A percentile compares a stretch with the other conserved stretches of the same genome.
These are phyloP conservation scores for Callaeas wilsoni DNA, from an alignment of 2,113 vertebrate genomes.

Conservation along the genomic window DNA sequence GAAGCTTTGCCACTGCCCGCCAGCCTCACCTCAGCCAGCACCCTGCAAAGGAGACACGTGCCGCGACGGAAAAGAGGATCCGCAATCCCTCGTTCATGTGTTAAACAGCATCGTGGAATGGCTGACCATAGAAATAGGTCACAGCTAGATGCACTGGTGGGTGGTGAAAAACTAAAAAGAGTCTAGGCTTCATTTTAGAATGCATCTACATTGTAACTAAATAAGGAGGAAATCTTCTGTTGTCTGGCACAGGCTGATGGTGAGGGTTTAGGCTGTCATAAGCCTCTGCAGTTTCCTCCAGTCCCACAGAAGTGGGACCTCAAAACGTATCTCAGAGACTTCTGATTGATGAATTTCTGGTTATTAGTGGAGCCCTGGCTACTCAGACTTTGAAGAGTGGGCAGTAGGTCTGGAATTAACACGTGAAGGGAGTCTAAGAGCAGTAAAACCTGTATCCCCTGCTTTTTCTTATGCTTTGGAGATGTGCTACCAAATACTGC, in stretches of 20 bases:
- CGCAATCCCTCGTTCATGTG: fast-evolving
- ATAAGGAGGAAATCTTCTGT: fast-evolving
- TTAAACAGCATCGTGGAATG: not conserved
- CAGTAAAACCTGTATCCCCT: not conserved
- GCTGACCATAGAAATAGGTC: fast-evolving
- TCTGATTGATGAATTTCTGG: not conserved
- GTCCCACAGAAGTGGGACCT: not conserved
- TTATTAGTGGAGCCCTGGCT: not conserved
- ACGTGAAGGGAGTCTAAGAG: not conserved
- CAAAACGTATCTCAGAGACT: fast-evolving
- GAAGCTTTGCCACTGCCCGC: fast-evolving
- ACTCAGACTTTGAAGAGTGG: not conserved
- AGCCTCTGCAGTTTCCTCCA: not conserved
- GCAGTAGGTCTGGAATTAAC: not conserved
- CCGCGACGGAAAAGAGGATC: fast-evolving
- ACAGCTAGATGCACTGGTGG: fast-evolving
- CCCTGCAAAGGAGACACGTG: fast-evolving
- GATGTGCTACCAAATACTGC: not conserved
- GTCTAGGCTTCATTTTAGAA: not conserved
- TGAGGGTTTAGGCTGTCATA: not conserved
- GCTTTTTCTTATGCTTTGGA: not conserved
- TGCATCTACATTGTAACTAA: not conserved
- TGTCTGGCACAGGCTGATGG: not conserved
- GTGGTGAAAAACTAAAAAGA: not conserved
- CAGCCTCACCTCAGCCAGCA: not conserved